These are phyloP conservation scores for Sceliomorpha sp. DNA, from an alignment of 2,888 invertebrate genomes.

Conservation along the genomic window DNA sequence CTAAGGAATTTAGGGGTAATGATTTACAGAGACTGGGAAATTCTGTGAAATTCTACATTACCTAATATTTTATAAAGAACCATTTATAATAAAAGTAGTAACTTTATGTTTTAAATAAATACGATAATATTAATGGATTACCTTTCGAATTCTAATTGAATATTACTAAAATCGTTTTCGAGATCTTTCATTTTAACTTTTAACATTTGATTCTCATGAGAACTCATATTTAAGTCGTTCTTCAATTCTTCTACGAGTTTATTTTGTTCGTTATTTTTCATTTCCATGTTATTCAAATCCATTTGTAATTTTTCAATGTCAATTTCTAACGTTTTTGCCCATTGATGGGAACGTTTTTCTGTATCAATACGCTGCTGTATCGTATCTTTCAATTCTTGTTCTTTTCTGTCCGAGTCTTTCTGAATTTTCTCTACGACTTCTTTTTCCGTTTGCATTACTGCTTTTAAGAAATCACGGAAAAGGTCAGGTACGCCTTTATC, in stretches of 20 bases:
- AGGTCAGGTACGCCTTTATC: constrained; percentile 63
- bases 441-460: constrained; percentile 68
- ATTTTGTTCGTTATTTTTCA: constrained; percentile 22
- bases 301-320: constrained; percentile 70
- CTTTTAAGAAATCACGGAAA: constrained; percentile 65
- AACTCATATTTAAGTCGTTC: constrained; percentile 61
- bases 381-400: constrained; percentile 64
- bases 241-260: constrained; percentile 46
- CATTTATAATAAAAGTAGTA: too few relatives aligned
- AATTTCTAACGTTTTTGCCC: constrained; percentile 70
- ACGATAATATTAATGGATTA: too few relatives aligned
- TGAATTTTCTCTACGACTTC: constrained; percentile 66
- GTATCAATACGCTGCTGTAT: constrained; percentile 65
- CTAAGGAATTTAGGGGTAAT: too few relatives aligned
- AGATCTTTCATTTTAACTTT: constrained; percentile 63
- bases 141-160: constrained; percentile 66
- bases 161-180: constrained; percentile 64
- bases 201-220: constrained; percentile 67
- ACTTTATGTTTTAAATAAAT: too few relatives aligned
- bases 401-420: constrained; percentile 58
- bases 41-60: too few relatives aligned
- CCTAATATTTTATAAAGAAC: too few relatives aligned
- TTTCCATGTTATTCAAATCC: constrained; percentile 64
- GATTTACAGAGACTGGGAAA: too few relatives aligned
- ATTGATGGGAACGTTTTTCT: constrained; percentile 63